Evolutionary conservation across 2,797 vertebrate genomes (phyloP), one percentile per base, ranked within the genome.

Genomic region (Eutrigla gurnardus): DNA sequence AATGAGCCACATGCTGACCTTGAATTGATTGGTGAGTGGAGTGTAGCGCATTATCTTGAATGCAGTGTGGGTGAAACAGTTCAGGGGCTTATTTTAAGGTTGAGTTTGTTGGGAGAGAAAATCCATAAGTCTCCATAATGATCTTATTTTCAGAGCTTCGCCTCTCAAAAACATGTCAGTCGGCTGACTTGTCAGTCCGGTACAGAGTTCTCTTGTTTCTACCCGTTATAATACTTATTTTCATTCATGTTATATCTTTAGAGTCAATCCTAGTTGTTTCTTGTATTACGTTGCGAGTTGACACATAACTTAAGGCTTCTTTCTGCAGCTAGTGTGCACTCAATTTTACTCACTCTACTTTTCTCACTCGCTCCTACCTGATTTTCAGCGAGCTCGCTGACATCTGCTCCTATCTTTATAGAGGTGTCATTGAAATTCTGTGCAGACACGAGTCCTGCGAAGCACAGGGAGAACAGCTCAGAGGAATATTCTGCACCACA

Each of bases 361-460:
- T 74, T 70, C 61, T 64, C 49, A 57, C 87, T 85, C 80, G 82
- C 73, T 82, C 83, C 83, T 82, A 81, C 86, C 88, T 89, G 86
- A 91, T 83, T 92, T 87, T 85, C 87, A 82, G 82, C 32, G 43
- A 88, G 87, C 80, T 80, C 82, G 80, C 84, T 90, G 87, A 90
- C 91, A 91, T 91, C 88, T 92, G 88, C 85, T 92, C 83, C 82
- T 70, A 78, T 91, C 89, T 93, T 91, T 87, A 91, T 92, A 78
- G 84, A 86, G 80, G 81, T 91, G 86, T 84, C 86, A 90, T 92
- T 92, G 88, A 92, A 92, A 93, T 94, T 93, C 90, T 87, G 88
- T 68, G 80, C 87, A 91, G 88, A 85, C 79, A 68, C 64, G 80
- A 89, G 81, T 86, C 83, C 82, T 90, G 89, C 78, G 85, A 85